A percentile compares a stretch with the other conserved stretches of the same genome.
phyloP scores from a whole-genome alignment of 92 coral and sea anemone genomes.

The Micromussa lordhowensis region DNA sequence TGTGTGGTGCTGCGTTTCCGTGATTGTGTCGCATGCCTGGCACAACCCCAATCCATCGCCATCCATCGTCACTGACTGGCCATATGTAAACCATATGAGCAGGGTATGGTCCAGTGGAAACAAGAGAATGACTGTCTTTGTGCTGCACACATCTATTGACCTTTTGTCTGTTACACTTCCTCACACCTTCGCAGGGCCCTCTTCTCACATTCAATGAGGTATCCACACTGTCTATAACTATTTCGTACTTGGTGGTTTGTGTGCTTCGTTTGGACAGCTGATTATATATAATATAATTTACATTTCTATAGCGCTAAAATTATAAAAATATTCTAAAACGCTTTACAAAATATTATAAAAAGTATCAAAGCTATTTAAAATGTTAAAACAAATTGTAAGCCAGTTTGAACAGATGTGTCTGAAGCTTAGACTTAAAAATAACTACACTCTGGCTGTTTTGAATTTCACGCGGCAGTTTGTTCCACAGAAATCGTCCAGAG shows the following conservation, averaged over 20 bases:
- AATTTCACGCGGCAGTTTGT: no score
- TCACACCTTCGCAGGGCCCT: conserved; percentile 66
- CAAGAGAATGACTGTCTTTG: conserved; percentile 31
- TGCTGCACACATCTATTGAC: conserved; percentile 57
- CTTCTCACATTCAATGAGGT: conserved; percentile 38
- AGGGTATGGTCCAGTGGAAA: conserved; percentile 48
- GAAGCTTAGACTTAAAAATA: no score
- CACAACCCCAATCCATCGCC: conserved; percentile 62
- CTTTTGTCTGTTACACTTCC: conserved; percentile 64
- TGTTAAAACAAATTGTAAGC: no score
- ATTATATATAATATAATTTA: no score
- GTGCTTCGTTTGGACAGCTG: conserved; percentile 62
- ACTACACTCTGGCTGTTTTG: no score
- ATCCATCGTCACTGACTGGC: conserved; percentile 55
- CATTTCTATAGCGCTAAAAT: no score
- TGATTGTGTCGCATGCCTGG: conserved; percentile 66
- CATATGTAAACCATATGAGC: conserved; percentile 62
- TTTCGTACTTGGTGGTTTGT: conserved; percentile 34
- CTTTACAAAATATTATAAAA: no score
- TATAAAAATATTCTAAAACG: no score
- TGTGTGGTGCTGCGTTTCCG: conserved; percentile 56
- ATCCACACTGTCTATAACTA: conserved; percentile 20
- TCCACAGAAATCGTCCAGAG: no score
- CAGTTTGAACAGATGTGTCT: no score
- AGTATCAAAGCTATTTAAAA: no score